phyloP scores from a whole-genome alignment of 2,113 vertebrate genomes.

The Myrmophylax atrothorax region DNA sequence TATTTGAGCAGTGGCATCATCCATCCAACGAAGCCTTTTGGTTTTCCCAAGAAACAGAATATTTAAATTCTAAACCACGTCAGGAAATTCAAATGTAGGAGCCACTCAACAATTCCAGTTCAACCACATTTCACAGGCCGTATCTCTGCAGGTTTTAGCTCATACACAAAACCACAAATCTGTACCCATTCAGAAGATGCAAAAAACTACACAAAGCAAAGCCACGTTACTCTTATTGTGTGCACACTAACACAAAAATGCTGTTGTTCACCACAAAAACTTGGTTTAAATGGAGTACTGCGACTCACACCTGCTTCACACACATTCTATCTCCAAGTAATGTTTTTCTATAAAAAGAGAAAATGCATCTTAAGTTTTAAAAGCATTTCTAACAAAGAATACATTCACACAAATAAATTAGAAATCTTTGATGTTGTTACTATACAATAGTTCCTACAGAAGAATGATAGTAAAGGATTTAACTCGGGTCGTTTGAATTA shows the following conservation, averaged over 20 bases:
- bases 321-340: background rate
- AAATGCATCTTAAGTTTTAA: background rate
- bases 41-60: background rate
- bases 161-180: background rate
- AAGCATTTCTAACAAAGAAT: background rate
- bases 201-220: background rate
- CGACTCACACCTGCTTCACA: background rate
- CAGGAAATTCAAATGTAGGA: background rate
- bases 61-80: background rate
- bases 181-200: background rate
- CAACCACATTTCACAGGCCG: background rate
- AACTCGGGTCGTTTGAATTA: slow-evolving; percentile 14
- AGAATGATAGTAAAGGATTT: slow-evolving; percentile 9
- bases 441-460: background rate
- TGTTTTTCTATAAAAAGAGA: background rate
- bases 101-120: background rate
- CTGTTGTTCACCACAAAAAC: background rate
- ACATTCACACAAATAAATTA: background rate
- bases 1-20: background rate
- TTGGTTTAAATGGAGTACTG: background rate
- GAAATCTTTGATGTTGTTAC: background rate
- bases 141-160: background rate
- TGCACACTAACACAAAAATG: background rate
- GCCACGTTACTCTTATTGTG: background rate
- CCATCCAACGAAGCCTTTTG: background rate